Evolutionary conservation across 2,888 invertebrate genomes (phyloP).

Genomic region (Gortyna flavago): DNA sequence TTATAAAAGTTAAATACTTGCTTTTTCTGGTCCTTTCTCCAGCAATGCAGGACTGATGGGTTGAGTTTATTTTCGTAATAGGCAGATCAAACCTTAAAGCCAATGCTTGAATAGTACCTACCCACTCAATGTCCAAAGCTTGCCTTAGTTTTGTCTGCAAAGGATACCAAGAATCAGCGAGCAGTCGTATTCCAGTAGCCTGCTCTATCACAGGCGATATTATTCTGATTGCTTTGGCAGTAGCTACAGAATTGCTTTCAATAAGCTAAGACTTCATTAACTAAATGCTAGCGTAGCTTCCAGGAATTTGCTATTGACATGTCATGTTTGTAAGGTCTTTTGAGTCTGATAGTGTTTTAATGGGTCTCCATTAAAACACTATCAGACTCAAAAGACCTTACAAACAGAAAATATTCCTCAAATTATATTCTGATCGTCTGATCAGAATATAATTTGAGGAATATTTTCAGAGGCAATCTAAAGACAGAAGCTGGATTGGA

Average conservation of each 20-base stretch:
- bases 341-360: neutral
- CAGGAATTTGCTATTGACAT: neutral
- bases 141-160: neutral
- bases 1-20: neutral
- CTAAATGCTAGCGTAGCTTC: neutral
- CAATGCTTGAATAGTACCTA: neutral
- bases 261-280: neutral
- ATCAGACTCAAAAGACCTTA: too few species aligned
- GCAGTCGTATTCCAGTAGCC: neutral
- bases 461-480: neutral
- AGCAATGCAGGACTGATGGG: neutral
- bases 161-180: neutral
- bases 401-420: too few species aligned
- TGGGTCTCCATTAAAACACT: too few species aligned
- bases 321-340: neutral
- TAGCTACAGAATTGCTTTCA: neutral
- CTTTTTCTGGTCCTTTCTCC: neutral
- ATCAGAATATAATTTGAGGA: neutral
- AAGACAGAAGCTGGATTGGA: neutral
- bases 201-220: neutral
- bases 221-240: constrained; percentile 1
- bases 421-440: too few species aligned
- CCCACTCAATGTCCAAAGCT: neutral
- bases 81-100: neutral
- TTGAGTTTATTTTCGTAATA: neutral